Evolutionary conservation across 2,888 invertebrate species (phyloP).

Genomic region (Myopa testacea): DNA sequence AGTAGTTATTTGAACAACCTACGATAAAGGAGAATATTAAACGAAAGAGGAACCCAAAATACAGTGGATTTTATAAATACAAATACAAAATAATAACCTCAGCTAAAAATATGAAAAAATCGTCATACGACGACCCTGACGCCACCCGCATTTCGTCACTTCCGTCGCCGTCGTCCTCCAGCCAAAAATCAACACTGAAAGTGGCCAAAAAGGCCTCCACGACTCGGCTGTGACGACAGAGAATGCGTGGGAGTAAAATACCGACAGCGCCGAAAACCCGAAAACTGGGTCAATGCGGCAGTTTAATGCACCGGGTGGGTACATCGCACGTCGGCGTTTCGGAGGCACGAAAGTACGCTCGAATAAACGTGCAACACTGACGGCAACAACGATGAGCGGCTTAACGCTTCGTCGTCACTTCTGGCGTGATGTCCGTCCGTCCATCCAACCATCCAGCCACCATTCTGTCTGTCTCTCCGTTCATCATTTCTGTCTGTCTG

Average conservation of each 20-base stretch:
- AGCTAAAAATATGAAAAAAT: too few species aligned
- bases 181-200: background rate
- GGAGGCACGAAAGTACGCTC: constrained; percentile 13
- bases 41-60: too few species aligned
- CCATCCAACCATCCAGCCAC: background rate
- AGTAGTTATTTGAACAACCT: too few species aligned
- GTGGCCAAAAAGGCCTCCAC: background rate
- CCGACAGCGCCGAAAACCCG: constrained; percentile 30
- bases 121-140: too few species aligned
- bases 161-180: background rate
- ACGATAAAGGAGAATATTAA: too few species aligned
- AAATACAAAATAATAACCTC: too few species aligned
- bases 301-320: constrained; percentile 55
- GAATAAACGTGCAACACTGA: constrained; percentile 11
- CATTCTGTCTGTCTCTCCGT: background rate
- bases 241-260: background rate
- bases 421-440: background rate
- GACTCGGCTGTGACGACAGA: background rate
- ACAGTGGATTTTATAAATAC: too few species aligned
- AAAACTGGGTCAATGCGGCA: constrained; percentile 62
- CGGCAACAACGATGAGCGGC: too few species aligned
- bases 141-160: background rate
- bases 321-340: constrained; percentile 43
- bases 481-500: background rate
- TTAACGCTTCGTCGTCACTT: background rate